Evolutionary conservation across 2,888 invertebrate genomes (phyloP).

Genomic region (Laothoe populi): DNA sequence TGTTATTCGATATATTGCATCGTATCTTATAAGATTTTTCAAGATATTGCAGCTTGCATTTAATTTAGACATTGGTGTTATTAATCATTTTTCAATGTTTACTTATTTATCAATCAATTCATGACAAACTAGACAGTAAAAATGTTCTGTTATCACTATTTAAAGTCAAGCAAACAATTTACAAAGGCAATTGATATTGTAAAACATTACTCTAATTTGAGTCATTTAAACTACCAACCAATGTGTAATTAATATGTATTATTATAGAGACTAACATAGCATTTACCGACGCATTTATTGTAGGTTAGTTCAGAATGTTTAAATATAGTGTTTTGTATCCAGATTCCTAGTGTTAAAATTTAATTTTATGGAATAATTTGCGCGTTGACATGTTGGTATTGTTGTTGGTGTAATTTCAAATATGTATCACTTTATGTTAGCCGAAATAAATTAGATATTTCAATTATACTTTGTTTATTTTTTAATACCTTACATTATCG

Average conservation of each 20-base stretch:
- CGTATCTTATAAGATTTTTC: not conserved
- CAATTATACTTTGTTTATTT: not conserved
- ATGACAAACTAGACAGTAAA: too few species aligned
- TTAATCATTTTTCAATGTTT: too few species aligned
- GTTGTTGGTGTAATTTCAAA: conserved; percentile 29
- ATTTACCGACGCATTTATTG: conserved; percentile 53
- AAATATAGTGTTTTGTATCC: not conserved
- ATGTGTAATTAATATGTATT: conserved; percentile 18
- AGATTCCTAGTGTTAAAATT: conserved; percentile 5
- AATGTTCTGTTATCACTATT: too few species aligned
- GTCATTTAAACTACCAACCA: not conserved
- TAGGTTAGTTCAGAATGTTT: conserved; percentile 30
- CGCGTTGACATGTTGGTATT: conserved; percentile 32
- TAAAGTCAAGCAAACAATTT: too few species aligned
- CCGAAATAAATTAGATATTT: conserved; percentile 13
- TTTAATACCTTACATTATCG: not conserved
- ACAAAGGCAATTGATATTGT: too few species aligned
- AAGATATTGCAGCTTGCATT: not conserved
- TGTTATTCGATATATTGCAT: not conserved
- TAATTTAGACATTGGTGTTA: not conserved
- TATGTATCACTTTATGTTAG: conserved; percentile 31
- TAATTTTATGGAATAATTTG: not conserved
- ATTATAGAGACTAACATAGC: conserved; percentile 36
- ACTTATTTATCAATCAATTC: too few species aligned
- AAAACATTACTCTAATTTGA: too few species aligned